phyloP scores from a whole-genome alignment of 1,140 invertebrate genomes.

The Radopholus similis region DNA sequence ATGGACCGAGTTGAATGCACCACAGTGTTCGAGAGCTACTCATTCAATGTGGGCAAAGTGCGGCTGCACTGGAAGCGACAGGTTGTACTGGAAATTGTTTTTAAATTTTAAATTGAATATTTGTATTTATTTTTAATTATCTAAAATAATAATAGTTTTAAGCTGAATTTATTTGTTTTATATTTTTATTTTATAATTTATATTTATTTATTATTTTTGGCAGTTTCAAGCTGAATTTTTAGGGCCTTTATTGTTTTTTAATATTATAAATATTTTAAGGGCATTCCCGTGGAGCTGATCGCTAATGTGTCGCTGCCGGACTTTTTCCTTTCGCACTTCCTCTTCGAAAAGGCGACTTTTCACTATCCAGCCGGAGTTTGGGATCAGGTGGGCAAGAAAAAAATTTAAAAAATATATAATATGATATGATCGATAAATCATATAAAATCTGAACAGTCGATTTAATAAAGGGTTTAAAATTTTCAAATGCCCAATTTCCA shows the following conservation, averaged over 20 bases:
- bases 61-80: slow-evolving; percentile 54
- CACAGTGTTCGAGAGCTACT: slow-evolving; percentile 56
- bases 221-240: too few species aligned
- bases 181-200: too few species aligned
- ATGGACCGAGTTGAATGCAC: slow-evolving; percentile 59
- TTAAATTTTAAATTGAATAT: not conserved
- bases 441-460: too few species aligned
- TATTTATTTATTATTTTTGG: too few species aligned
- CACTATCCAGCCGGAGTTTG: slow-evolving; percentile 58
- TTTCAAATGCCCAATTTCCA: slow-evolving; percentile 23
- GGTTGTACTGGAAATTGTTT: too few species aligned
- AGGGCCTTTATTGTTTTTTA: too few species aligned
- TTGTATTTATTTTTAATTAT: too few species aligned
- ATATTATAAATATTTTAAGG: too few species aligned
- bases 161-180: too few species aligned
- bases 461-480: not conserved
- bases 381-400: slow-evolving; percentile 49
- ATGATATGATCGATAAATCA: too few species aligned
- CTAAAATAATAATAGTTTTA: too few species aligned
- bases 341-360: slow-evolving; percentile 55
- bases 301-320: slow-evolving; percentile 54
- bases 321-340: slow-evolving; percentile 51
- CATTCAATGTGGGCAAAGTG: slow-evolving; percentile 59
- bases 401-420: not conserved
- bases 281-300: slow-evolving; percentile 56